Conservation (phyloP, 1,140 invertebrate species). For the Chironomus tepperi region DNA sequence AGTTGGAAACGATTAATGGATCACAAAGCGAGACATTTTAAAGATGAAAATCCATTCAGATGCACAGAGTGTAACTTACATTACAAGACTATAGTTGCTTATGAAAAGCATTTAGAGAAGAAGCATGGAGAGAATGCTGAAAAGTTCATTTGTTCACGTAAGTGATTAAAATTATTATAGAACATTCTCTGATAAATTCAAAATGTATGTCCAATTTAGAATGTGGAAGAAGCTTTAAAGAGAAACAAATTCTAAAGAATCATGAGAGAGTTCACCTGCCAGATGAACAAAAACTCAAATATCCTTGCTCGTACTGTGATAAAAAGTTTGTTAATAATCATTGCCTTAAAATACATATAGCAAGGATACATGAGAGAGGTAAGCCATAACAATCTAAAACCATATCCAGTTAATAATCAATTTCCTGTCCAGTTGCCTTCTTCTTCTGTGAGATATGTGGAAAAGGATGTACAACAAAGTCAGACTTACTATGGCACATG, state of each 20-base stretch:
- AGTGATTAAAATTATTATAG: too few relatives aligned
- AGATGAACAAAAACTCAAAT: conserved; percentile 35
- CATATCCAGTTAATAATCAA: too few relatives aligned
- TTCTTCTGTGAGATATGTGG: background rate
- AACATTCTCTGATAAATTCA: too few relatives aligned
- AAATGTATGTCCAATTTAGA: too few relatives aligned
- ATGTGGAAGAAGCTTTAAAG: background rate
- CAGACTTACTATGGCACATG: background rate
- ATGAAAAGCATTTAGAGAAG: background rate
- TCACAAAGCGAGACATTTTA: background rate
- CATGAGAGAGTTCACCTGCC: conserved; percentile 41
- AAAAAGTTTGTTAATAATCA: conserved; percentile 16
- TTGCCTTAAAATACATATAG: conserved; percentile 10
- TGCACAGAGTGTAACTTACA: background rate
- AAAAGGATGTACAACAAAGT: background rate
- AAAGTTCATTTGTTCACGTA: background rate
- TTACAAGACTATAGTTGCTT: background rate
- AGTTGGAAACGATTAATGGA: background rate
- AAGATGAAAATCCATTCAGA: background rate
- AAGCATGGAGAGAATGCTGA: background rate
- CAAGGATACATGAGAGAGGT: background rate
- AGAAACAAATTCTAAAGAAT: conserved; percentile 26
- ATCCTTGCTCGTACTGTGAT: conserved; percentile 37
- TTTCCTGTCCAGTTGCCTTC: background rate
- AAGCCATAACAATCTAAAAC: background rate